These are phyloP conservation scores for Lagodon rhomboides DNA, from an alignment of 2,797 vertebrate species.

Conservation along the genomic window DNA sequence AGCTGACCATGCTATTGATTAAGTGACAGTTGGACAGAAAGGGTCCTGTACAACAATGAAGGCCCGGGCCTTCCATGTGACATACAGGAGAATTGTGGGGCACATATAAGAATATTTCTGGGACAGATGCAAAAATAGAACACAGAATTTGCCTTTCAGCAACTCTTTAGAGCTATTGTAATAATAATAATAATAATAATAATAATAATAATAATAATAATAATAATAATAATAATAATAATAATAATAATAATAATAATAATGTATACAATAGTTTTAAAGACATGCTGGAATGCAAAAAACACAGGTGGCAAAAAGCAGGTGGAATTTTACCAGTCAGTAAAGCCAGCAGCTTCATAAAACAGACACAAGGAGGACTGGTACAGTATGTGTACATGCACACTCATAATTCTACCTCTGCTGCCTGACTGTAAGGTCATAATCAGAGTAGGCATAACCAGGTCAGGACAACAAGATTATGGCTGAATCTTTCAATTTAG, in stretches of 20 bases:
- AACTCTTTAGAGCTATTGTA: constrained; percentile 51
- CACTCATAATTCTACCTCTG: constrained; percentile 21
- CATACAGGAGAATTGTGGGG: constrained; percentile 39
- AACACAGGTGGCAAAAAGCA: constrained; percentile 60
- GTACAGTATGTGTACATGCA: constrained; percentile 65
- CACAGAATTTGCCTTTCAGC: constrained; percentile 61
- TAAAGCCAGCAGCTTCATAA: constrained; percentile 44
- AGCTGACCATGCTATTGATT: not conserved
- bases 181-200: not conserved
- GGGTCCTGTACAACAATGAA: constrained; percentile 41
- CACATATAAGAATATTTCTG: constrained; percentile 37
- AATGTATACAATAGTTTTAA: constrained; percentile 57
- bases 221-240: constrained; percentile 3
- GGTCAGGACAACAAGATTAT: not conserved
- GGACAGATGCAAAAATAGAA: constrained; percentile 49
- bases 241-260: constrained; percentile 9
- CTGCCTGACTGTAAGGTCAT: not conserved
- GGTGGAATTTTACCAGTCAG: constrained; percentile 42
- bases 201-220: constrained; percentile 5
- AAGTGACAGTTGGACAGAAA: constrained; percentile 23
- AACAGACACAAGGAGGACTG: constrained; percentile 58
- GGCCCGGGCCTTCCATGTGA: constrained; percentile 53
- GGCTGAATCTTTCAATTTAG: not conserved
- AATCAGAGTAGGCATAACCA: not conserved
- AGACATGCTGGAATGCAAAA: constrained; percentile 68